Evolutionary conservation across 2,797 vertebrate genomes (phyloP), one percentile per base, ranked within the genome.

Genomic region (Argentina silus): DNA sequence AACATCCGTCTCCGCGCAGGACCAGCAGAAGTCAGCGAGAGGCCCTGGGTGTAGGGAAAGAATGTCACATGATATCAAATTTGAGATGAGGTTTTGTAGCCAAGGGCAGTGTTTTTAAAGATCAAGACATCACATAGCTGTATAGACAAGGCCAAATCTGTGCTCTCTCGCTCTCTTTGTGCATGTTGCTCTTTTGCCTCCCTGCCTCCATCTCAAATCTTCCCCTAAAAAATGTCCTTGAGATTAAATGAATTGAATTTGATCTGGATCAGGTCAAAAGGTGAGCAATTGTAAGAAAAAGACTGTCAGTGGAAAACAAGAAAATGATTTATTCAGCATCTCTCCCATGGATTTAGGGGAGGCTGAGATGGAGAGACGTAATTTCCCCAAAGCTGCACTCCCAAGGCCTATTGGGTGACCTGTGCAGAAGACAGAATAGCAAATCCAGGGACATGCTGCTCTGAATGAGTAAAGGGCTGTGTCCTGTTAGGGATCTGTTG

Each of bases 51-150:
- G 64, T 79, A 76, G 7, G 69, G 75, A 72, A 69, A 70, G 78
- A 78, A 69, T 81, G 87, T 87, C 87, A 85, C 83, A 83, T 86
- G 73, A 61, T 63, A 81, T 89, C 74, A 80, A 69, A 73, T 82
- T 80, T 85, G 77, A 82, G 76, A 23, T 51, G 55, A 19, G 67
- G 77, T 75, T 75, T 60, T 75, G 45, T 17, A 21, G 80, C 84
- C 83, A 43, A 48, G 76, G 81, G 79, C 78, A 57, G 56, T 0
- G 11, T 70, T 73, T 82, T 50, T 60, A 79, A 83, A 83, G 71
- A 87, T 83, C 83, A 76, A 82, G 79, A 74, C 43, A 27, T 78
- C 76, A 80, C 72, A 1, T n/a, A 68, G 70, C 78, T 69, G 61
- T 57, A 73, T 74, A 69, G 67, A 68, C 3, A 21, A 77, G 73